phyloP scores from a whole-genome alignment of 2,113 vertebrate species.

The Embiotoca jacksoni region DNA sequence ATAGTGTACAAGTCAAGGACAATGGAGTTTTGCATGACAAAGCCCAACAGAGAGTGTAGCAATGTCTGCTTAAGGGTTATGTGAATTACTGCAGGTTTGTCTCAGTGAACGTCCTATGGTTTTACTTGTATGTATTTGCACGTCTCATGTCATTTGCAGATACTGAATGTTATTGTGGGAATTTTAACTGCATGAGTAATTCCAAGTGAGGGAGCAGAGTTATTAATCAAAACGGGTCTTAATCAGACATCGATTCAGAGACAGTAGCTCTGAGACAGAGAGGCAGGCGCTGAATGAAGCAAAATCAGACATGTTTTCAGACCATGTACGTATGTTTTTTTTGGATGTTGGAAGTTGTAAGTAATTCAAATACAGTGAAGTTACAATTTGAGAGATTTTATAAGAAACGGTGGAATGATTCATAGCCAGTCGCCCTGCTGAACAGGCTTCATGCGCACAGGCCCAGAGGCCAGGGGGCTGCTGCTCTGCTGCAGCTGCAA shows the following conservation, averaged over 20 bases:
- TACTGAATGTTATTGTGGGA: constrained; percentile 5
- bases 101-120: no score
- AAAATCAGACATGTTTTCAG: neutral
- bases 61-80: neutral
- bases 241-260: constrained; percentile 38
- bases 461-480: no score
- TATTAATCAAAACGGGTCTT: constrained; percentile 43
- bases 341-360: no score
- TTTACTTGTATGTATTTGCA: constrained; percentile 11
- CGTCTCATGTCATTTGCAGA: constrained; percentile 4
- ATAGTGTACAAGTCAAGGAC: constrained; percentile 11
- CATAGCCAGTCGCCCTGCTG: no score
- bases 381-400: no score
- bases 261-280: neutral
- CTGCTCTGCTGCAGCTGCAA: no score
- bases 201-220: constrained; percentile 10
- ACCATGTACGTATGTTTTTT: no score
- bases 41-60: neutral
- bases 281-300: neutral
- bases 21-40: neutral
- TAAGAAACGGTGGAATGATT: no score
- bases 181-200: constrained; percentile 17
- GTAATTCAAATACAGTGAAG: no score
- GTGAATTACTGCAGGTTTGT: neutral
- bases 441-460: no score